Conservation (phyloP, 2,113 vertebrate genomes). For the Sceloporus undulatus region DNA sequence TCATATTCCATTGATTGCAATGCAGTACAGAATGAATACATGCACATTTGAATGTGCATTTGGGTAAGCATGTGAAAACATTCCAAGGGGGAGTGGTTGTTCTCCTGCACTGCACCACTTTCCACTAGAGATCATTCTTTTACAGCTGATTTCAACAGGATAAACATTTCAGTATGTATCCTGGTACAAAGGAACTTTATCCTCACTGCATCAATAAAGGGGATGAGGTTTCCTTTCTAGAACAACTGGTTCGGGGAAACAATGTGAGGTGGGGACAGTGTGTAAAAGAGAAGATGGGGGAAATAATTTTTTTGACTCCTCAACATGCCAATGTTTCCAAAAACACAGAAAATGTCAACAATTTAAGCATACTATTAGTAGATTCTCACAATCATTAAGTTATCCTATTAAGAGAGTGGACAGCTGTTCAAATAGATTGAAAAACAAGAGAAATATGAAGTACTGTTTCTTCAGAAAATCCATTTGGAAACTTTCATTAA, state of each 20-base stretch:
- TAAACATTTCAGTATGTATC: background rate
- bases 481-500: too few species aligned
- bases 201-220: background rate
- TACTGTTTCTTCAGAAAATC: too few species aligned
- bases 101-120: background rate
- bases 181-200: background rate
- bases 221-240: background rate
- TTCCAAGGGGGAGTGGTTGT: too few species aligned
- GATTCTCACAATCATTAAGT: too few species aligned
- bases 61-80: background rate
- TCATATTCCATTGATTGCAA: background rate
- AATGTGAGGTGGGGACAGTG: background rate
- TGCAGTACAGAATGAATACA: background rate
- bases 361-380: too few species aligned
- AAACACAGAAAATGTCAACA: too few species aligned
- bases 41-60: background rate
- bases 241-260: background rate
- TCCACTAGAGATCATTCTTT: background rate
- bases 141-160: background rate
- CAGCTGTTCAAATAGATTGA: too few species aligned
- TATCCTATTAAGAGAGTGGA: too few species aligned
- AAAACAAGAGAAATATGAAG: too few species aligned
- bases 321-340: too few species aligned
- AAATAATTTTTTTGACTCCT: background rate
- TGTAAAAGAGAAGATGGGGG: background rate